Conservation (phyloP, 2,113 vertebrate species). For the Stomatorhinus ivindoensis region DNA sequence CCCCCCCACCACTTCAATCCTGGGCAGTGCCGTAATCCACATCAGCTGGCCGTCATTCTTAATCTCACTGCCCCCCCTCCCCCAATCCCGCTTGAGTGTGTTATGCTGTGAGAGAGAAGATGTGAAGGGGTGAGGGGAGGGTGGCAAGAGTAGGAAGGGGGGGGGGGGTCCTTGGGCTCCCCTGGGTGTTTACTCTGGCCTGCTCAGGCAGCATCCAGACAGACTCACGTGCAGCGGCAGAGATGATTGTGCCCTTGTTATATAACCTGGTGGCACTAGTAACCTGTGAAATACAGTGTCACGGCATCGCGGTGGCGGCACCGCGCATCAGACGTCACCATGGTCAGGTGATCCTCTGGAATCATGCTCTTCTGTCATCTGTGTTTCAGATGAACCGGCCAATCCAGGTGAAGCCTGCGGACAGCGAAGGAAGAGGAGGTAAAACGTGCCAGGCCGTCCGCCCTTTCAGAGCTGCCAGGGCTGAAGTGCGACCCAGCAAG, state of each 20-base stretch:
- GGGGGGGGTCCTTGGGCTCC: slow-evolving; percentile 2
- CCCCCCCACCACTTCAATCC: slow-evolving; percentile 48
- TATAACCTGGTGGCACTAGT: background rate
- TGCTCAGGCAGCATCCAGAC: background rate
- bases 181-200: background rate
- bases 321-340: background rate
- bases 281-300: background rate
- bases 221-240: background rate
- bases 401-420: slow-evolving; percentile 68
- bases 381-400: slow-evolving; percentile 62
- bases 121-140: slow-evolving; percentile 13
- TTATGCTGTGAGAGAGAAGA: slow-evolving; percentile 19
- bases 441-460: slow-evolving; percentile 24
- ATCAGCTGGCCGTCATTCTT: slow-evolving; percentile 62
- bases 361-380: slow-evolving; percentile 23
- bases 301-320: background rate
- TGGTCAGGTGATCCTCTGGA: background rate
- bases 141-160: slow-evolving; percentile 11
- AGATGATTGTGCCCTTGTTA: background rate
- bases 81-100: background rate
- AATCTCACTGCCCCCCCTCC: slow-evolving; percentile 59
- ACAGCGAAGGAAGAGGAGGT: slow-evolving; percentile 69
- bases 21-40: slow-evolving; percentile 57
- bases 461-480: background rate
- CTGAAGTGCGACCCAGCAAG: background rate